A percentile compares a stretch with the other conserved stretches of the same genome.
Evolutionary conservation across 2,113 vertebrate genomes (phyloP).

Genomic region (Indri indri): DNA sequence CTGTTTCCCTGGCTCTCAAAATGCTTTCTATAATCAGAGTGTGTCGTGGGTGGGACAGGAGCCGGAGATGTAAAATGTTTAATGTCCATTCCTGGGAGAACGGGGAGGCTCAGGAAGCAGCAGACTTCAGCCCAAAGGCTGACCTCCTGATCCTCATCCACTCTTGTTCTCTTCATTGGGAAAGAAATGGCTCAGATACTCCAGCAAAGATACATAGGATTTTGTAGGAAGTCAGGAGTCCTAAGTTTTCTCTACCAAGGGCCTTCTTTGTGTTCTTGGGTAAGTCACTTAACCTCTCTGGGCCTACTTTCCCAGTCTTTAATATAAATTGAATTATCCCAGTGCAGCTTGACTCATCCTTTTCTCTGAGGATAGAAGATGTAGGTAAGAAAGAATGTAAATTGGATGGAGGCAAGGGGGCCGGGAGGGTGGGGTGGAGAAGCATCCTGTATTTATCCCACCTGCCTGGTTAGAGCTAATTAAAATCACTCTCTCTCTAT

Average conservation of each 20-base stretch:
- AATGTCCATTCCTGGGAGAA: background rate
- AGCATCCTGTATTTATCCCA: background rate
- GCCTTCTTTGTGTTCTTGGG: background rate
- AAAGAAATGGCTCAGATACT: background rate
- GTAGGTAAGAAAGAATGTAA: background rate
- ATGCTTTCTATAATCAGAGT: background rate
- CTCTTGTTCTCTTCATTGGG: background rate
- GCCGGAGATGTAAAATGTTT: background rate
- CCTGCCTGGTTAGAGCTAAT: conserved; percentile 16
- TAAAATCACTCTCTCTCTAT: background rate
- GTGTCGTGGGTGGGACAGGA: background rate
- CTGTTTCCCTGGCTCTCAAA: background rate
- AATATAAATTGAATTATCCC: background rate
- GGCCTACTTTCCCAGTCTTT: background rate
- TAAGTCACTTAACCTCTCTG: background rate
- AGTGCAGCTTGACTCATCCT: background rate
- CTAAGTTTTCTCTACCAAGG: background rate
- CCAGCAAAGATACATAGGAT: background rate
- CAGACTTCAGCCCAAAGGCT: background rate
- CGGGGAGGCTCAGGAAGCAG: background rate
- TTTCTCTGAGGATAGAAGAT: background rate
- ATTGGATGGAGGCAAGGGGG: background rate
- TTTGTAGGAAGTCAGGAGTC: background rate
- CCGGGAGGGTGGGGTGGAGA: background rate
- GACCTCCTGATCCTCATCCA: background rate